Evolutionary conservation across 2,113 vertebrate genomes (phyloP).

Genomic region (Spheniscus mendiculus): DNA sequence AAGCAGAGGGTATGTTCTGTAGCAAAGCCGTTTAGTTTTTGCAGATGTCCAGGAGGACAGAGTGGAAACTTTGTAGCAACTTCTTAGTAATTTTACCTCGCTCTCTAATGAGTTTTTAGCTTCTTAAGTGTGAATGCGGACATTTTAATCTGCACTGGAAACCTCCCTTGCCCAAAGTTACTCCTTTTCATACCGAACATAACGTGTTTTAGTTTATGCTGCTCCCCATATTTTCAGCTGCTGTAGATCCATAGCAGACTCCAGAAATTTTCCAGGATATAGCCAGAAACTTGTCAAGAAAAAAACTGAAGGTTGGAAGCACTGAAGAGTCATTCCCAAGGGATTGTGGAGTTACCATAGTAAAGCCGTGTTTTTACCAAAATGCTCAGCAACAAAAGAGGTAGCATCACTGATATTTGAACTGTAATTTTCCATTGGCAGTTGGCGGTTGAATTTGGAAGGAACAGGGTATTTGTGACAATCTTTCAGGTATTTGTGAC

Average conservation of each 20-base stretch:
- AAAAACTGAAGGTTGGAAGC: neutral
- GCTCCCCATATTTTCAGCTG: neutral
- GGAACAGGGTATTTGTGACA: neutral
- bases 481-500: neutral
- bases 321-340: neutral
- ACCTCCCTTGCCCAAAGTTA: neutral
- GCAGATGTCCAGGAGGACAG: neutral
- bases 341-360: neutral
- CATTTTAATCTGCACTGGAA: neutral
- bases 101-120: neutral
- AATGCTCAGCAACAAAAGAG: constrained; percentile 15
- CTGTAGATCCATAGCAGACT: neutral
- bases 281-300: neutral
- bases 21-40: neutral
- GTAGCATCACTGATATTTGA: neutral
- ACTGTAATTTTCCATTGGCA: neutral
- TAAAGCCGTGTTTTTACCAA: constrained; percentile 22
- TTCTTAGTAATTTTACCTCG: neutral
- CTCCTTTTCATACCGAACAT: neutral
- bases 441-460: neutral
- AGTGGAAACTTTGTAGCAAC: neutral
- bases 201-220: neutral
- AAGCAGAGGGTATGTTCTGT: neutral
- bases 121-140: neutral
- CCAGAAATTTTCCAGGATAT: neutral